These are phyloP conservation scores for Apogon hyalosoma DNA, from an alignment of 2,797 vertebrate genomes.

Conservation along the genomic window DNA sequence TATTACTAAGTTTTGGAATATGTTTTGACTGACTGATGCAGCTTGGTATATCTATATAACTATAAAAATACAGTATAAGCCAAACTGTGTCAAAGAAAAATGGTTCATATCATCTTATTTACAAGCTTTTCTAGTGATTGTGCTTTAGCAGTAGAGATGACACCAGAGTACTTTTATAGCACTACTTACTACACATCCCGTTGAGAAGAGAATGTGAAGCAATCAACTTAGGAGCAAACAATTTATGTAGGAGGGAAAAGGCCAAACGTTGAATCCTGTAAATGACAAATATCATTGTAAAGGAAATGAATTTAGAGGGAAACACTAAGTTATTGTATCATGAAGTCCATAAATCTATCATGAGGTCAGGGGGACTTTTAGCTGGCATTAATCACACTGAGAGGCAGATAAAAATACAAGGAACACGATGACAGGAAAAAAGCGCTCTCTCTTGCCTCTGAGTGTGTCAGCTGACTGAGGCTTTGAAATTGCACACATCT, in stretches of 20 bases:
- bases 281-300: slow-evolving; percentile 79
- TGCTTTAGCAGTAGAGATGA: slow-evolving; percentile 25
- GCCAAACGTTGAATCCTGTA: slow-evolving; percentile 58
- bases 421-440: slow-evolving; percentile 38
- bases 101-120: too few species aligned
- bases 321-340: slow-evolving; percentile 78
- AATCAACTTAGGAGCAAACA: slow-evolving; percentile 63
- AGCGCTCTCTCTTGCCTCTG: slow-evolving; percentile 32
- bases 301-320: slow-evolving; percentile 71
- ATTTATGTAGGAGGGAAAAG: slow-evolving; percentile 51
- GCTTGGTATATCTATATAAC: too few species aligned
- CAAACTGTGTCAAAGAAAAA: too few species aligned
- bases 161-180: slow-evolving; percentile 11
- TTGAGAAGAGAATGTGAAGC: slow-evolving; percentile 45
- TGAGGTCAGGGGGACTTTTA: slow-evolving; percentile 76
- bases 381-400: slow-evolving; percentile 80
- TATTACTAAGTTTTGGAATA: too few species aligned
- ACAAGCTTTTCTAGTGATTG: slow-evolving; percentile 5
- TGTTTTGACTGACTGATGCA: too few species aligned
- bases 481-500: slow-evolving; percentile 72
- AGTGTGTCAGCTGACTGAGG: slow-evolving; percentile 26
- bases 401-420: slow-evolving; percentile 65
- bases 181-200: background rate
- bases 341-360: slow-evolving; percentile 84
- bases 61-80: too few species aligned